Conservation (phyloP, 2,888 invertebrate species). For the Gymnocheta viridis region DNA sequence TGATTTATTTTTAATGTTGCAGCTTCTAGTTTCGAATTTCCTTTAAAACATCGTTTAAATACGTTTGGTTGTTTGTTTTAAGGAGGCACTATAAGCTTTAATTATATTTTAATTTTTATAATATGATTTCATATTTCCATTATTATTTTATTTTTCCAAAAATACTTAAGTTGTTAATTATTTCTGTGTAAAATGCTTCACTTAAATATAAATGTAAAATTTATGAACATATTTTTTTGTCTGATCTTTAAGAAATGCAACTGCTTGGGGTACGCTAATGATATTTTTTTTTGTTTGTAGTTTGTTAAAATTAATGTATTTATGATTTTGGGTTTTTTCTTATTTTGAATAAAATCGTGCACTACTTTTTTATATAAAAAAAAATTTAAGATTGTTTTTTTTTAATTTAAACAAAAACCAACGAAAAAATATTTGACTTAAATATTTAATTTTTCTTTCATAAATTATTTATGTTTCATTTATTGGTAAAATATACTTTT, state of each 20-base stretch:
- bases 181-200: constrained; percentile 55
- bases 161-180: constrained; percentile 53
- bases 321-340: constrained; percentile 2
- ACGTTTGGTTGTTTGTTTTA: constrained; percentile 64
- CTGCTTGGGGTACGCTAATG: constrained; percentile 67
- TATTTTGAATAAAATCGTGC: constrained; percentile 53
- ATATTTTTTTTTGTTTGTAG: constrained; percentile 60
- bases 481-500: constrained; percentile 65
- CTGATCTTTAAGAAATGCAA: constrained; percentile 60
- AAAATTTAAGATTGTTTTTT: constrained; percentile 15
- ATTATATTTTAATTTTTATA: constrained; percentile 30
- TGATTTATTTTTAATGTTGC: background rate
- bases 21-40: constrained; percentile 56
- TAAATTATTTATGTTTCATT: constrained; percentile 49
- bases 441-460: constrained; percentile 38
- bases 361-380: constrained; percentile 29
- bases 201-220: constrained; percentile 61
- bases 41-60: constrained; percentile 40
- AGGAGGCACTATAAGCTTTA: constrained; percentile 71
- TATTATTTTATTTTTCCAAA: constrained; percentile 34
- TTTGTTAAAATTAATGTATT: constrained; percentile 25
- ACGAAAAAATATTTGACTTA: constrained; percentile 57
- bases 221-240: constrained; percentile 38
- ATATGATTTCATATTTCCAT: constrained; percentile 24
- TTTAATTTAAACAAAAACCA: constrained; percentile 64